These are phyloP conservation scores for Drosophila mettleri DNA, from an alignment of 2,888 invertebrate species.

Conservation along the genomic window DNA sequence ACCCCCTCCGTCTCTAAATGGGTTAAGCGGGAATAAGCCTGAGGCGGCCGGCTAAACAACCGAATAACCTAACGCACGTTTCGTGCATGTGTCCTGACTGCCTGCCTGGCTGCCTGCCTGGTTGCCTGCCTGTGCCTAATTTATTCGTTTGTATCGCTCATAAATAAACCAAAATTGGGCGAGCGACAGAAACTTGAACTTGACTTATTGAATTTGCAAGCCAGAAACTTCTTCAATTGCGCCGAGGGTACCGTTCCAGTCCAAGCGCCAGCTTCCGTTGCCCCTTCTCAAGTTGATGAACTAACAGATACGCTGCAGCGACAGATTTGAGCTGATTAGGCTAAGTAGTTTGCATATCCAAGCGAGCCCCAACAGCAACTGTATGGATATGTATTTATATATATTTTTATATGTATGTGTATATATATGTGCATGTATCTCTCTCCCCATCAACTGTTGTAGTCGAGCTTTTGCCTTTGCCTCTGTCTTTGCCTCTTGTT, in stretches of 20 bases:
- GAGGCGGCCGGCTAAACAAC: slow-evolving; percentile 59
- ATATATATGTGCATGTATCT: too few species aligned
- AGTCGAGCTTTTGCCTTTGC: neutral
- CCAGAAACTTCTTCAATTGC: slow-evolving; percentile 59
- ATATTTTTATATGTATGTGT: too few species aligned
- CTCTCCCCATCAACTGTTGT: neutral
- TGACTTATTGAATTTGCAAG: slow-evolving; percentile 76
- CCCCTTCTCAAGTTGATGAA: slow-evolving; percentile 12
- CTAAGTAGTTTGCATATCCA: neutral
- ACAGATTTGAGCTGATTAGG: neutral
- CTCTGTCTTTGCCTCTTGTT: neutral
- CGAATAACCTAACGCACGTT: slow-evolving; percentile 59
- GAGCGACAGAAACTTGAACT: slow-evolving; percentile 65
- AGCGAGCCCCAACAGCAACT: too few species aligned
- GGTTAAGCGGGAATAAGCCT: slow-evolving; percentile 69
- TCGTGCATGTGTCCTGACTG: slow-evolving; percentile 10
- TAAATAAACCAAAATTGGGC: slow-evolving; percentile 78
- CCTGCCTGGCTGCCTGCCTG: slow-evolving; percentile 12
- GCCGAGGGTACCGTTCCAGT: slow-evolving; percentile 38
- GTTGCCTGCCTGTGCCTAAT: slow-evolving; percentile 66
- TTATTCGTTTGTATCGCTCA: slow-evolving; percentile 77
- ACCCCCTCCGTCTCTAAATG: slow-evolving; percentile 70
- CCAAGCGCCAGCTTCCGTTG: neutral
- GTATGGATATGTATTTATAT: too few species aligned
- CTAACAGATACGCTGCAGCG: slow-evolving; percentile 9